A percentile compares a stretch with the other conserved stretches of the same genome.
Evolutionary conservation across 2,797 vertebrate genomes (phyloP).

Genomic region (Dendrocincla tyrannina): DNA sequence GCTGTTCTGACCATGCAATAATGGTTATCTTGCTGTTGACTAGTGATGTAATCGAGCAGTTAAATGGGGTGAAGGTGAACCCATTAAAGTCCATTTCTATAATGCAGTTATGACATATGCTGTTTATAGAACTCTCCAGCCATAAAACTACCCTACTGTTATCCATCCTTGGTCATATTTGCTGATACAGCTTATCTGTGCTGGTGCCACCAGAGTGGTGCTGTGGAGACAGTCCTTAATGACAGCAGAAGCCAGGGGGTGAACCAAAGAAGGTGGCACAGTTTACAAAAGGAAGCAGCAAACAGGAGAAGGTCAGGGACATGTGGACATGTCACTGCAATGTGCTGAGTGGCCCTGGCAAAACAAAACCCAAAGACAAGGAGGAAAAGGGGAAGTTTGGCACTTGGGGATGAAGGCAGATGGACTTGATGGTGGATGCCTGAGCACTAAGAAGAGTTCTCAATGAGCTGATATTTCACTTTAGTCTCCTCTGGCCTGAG

Average conservation of each 20-base stretch:
- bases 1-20: constrained; percentile 27
- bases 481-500: background rate
- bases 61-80: background rate
- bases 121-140: constrained; percentile 62
- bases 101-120: constrained; percentile 39
- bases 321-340: fast-evolving
- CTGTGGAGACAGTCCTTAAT: constrained; percentile 8
- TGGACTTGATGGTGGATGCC: background rate
- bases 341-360: background rate
- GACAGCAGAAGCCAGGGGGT: constrained; percentile 24
- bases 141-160: constrained; percentile 49
- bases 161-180: background rate
- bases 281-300: background rate
- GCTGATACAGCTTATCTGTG: constrained; percentile 39
- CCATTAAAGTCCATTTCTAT: constrained; percentile 44
- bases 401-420: background rate
- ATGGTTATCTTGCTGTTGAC: constrained; percentile 42
- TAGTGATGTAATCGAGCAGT: constrained; percentile 41
- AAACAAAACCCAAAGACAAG: background rate
- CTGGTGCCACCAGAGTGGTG: constrained; percentile 46
- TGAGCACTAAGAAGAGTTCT: background rate
- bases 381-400: background rate
- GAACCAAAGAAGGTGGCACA: background rate
- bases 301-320: background rate
- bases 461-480: background rate